Percentiles rank a stretch among this genome's conserved stretches.
Evolutionary conservation across 2,113 vertebrate species (phyloP).

Genomic region (Calyptomena viridis): DNA sequence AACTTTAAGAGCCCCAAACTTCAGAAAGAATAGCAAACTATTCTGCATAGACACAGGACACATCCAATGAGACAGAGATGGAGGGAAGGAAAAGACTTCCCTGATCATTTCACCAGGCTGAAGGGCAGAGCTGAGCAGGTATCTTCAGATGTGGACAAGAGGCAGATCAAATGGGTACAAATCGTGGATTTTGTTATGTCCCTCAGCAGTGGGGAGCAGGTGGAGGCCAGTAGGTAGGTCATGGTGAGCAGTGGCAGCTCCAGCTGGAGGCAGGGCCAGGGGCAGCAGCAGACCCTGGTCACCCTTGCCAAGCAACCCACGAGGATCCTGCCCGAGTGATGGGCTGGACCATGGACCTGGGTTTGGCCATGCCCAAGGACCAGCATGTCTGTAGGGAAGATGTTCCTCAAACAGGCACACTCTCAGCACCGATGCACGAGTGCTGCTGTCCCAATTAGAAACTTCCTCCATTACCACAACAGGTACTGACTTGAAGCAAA

Average conservation of each 20-base stretch:
- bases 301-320: rapidly evolving
- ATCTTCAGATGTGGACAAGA: background rate
- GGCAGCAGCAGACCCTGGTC: background rate
- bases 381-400: background rate
- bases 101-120: background rate
- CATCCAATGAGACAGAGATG: background rate
- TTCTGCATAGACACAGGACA: background rate
- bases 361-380: background rate
- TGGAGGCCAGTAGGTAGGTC: background rate
- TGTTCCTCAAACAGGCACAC: background rate
- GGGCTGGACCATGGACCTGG: rapidly evolving
- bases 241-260: background rate
- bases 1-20: background rate
- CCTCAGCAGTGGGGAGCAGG: background rate
- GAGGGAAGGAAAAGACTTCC: background rate
- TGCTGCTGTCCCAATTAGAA: background rate
- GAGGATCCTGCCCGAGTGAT: background rate
- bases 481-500: background rate
- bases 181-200: rapidly evolving
- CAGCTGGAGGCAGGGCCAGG: background rate
- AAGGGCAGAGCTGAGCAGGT: background rate
- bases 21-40: background rate
- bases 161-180: background rate
- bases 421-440: background rate
- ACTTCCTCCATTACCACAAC: background rate